Evolutionary conservation across 1,140 invertebrate species (phyloP).

Genomic region (Cephus cinctus): DNA sequence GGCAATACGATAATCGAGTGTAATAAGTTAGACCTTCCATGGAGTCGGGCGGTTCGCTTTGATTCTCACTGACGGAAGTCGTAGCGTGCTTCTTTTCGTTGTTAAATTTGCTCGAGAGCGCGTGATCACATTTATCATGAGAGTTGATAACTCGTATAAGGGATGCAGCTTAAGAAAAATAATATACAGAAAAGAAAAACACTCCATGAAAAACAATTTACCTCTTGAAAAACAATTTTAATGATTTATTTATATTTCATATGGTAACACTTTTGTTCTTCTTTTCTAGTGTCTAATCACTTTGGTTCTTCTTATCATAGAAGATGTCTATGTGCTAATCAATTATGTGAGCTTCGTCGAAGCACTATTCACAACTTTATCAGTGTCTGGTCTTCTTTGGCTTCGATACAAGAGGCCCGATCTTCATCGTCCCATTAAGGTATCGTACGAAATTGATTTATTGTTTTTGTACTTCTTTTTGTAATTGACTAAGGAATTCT

Average conservation of each 20-base stretch:
- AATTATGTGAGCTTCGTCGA: constrained; percentile 94
- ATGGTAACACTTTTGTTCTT: constrained; percentile 22
- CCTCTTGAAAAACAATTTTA: background rate
- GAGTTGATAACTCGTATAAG: too few relatives aligned
- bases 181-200: too few relatives aligned
- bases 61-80: too few relatives aligned
- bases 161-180: too few relatives aligned
- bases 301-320: constrained; percentile 75
- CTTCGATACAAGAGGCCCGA: constrained; percentile 77
- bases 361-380: constrained; percentile 87
- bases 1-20: too few relatives aligned
- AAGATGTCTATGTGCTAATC: constrained; percentile 88
- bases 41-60: too few relatives aligned
- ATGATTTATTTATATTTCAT: constrained; percentile 5
- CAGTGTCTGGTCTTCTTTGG: constrained; percentile 84
- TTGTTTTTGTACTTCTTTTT: constrained; percentile 8
- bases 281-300: constrained; percentile 76
- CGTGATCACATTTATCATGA: too few relatives aligned
- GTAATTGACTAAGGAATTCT: constrained; percentile 2
- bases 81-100: too few relatives aligned
- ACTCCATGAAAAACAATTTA: too few relatives aligned
- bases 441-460: constrained; percentile 36
- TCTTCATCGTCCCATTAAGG: constrained; percentile 68
- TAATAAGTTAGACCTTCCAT: too few relatives aligned
- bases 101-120: too few relatives aligned